phyloP scores from a whole-genome alignment of 2,888 invertebrate genomes.

The Caenorhabditis auriculariae region DNA sequence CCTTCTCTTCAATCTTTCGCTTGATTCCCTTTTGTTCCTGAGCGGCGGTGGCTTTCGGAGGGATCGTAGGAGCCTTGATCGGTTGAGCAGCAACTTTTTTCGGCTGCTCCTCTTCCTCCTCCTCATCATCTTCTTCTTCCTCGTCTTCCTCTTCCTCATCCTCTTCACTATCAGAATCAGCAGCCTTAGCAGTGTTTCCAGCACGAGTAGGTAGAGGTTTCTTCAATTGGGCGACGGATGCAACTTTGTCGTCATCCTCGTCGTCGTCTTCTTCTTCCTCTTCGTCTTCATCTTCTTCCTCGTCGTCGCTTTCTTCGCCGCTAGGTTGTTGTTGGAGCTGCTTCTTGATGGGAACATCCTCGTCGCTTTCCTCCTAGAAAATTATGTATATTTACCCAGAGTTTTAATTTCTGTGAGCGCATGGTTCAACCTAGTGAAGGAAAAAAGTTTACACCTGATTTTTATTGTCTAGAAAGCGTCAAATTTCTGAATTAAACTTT shows the following conservation, averaged over 20 bases:
- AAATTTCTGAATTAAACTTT: too few species aligned
- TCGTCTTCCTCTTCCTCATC: conserved; percentile 17
- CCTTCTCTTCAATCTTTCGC: conserved; percentile 31
- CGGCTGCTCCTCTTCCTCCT: conserved; percentile 8
- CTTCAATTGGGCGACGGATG: background rate
- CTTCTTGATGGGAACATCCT: conserved; percentile 9
- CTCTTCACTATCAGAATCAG: background rate
- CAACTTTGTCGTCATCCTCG: conserved; percentile 11
- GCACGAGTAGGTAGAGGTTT: too few species aligned
- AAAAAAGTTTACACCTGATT: too few species aligned
- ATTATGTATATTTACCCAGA: too few species aligned
- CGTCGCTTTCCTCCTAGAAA: too few species aligned
- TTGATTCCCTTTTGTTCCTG: too few species aligned
- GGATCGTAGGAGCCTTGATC: background rate
- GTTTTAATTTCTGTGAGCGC: too few species aligned
- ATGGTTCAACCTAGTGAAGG: too few species aligned
- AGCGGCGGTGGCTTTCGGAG: too few species aligned
- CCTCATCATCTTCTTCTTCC: conserved; percentile 19
- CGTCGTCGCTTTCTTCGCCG: conserved; percentile 11
- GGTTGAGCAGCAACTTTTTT: background rate
- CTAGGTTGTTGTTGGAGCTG: conserved; percentile 4
- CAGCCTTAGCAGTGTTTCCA: too few species aligned
- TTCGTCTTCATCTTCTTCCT: conserved; percentile 38
- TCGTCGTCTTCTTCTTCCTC: conserved; percentile 19
- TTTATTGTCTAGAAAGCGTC: too few species aligned